Evolutionary conservation across 37 sponge, comb jelly and placozoan genomes (phyloP).

Genomic region (Tethya wilhelma): DNA sequence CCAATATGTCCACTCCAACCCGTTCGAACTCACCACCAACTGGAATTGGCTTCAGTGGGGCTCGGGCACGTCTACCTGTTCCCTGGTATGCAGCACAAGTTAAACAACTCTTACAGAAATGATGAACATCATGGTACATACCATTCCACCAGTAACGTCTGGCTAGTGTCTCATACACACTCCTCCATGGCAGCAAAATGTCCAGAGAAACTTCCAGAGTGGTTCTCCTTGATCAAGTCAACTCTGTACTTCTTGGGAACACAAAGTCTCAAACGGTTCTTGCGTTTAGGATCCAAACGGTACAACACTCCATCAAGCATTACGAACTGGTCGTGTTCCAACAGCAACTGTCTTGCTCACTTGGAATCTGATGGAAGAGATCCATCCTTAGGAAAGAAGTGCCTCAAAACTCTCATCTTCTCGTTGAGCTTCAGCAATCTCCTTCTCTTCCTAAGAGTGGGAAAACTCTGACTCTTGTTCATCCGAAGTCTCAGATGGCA

Average conservation of each 20-base stretch:
- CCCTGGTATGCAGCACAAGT: slow-evolving; percentile 18
- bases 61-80: not conserved
- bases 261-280: not conserved
- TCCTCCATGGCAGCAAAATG: slow-evolving; percentile 23
- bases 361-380: too few species aligned
- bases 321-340: too few species aligned
- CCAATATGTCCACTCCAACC: too few species aligned
- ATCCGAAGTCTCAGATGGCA: too few species aligned
- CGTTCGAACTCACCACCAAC: slow-evolving; percentile 16
- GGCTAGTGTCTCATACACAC: slow-evolving; percentile 5
- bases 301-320: slow-evolving; percentile 19
- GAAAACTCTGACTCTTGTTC: too few species aligned
- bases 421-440: too few species aligned
- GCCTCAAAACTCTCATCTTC: too few species aligned
- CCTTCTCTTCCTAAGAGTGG: too few species aligned
- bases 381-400: too few species aligned
- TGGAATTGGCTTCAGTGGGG: slow-evolving; percentile 17
- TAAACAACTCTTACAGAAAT: not conserved
- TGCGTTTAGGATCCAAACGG: slow-evolving; percentile 9
- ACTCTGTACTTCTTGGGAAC: not conserved
- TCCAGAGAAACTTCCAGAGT: slow-evolving; percentile 3
- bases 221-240: slow-evolving; percentile 3
- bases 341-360: too few species aligned
- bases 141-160: slow-evolving; percentile 24
- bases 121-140: slow-evolving; percentile 19